These are phyloP conservation scores for Lithobates sylvaticus DNA, from an alignment of 2,797 vertebrate species.

Conservation along the genomic window DNA sequence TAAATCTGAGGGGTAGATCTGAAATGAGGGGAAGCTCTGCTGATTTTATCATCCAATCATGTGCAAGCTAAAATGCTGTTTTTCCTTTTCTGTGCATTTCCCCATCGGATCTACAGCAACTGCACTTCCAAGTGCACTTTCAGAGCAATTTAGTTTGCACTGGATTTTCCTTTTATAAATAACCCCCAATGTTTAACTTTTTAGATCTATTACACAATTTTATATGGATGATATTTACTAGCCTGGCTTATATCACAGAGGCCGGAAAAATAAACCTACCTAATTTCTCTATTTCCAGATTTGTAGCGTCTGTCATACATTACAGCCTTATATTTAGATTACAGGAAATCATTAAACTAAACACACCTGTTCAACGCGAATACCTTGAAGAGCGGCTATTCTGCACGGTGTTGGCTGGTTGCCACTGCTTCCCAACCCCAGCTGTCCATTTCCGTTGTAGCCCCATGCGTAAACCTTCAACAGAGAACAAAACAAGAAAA, in stretches of 20 bases:
- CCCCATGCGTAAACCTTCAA: constrained; percentile 96
- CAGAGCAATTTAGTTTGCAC: no score
- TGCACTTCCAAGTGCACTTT: no score
- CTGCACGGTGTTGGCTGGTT: constrained; percentile 96
- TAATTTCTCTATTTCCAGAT: not conserved
- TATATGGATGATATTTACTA: not conserved
- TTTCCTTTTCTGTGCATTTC: no score
- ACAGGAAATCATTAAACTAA: not conserved
- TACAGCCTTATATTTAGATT: not conserved
- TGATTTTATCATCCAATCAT: no score
- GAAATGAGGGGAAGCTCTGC: no score
- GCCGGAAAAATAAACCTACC: not conserved
- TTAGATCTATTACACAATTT: not conserved
- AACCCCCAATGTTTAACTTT: not conserved
- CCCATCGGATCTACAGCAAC: no score
- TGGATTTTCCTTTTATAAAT: no score
- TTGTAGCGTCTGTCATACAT: not conserved
- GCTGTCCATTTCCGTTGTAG: constrained; percentile 97
- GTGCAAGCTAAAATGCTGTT: no score
- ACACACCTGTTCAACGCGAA: constrained; percentile 89
- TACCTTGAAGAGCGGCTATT: constrained; percentile 90
- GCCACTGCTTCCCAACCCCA: constrained; percentile 93
- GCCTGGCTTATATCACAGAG: not conserved
- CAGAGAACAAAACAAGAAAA: constrained; percentile 37
- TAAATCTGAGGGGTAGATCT: no score